Conservation (phyloP, 2,113 vertebrate genomes). For the Bubo bubo region DNA sequence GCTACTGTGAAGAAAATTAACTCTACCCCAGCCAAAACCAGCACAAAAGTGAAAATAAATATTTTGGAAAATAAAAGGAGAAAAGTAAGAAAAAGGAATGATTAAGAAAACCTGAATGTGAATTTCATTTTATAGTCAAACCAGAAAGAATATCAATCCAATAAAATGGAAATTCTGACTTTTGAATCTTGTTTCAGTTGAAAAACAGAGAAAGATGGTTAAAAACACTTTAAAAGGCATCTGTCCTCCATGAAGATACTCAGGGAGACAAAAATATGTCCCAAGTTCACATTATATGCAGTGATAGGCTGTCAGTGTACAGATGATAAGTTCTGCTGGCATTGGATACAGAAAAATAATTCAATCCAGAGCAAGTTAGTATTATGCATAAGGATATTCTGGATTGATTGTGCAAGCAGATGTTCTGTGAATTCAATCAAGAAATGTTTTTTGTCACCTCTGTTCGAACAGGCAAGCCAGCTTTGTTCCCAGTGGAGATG, state of each 20-base stretch:
- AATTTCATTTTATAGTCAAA: background rate
- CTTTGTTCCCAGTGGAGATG: slow-evolving; percentile 23
- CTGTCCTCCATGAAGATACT: background rate
- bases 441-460: slow-evolving; percentile 19
- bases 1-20: background rate
- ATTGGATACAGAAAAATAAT: background rate
- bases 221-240: background rate
- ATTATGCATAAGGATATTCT: slow-evolving; percentile 8
- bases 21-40: background rate
- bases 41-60: background rate
- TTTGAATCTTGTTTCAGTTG: background rate
- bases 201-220: background rate
- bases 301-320: background rate
- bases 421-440: slow-evolving; percentile 41
- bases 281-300: background rate
- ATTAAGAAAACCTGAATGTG: background rate
- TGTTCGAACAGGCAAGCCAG: slow-evolving; percentile 24
- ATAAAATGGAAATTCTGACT: background rate
- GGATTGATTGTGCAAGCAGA: slow-evolving; percentile 48
- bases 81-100: background rate
- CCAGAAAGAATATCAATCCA: background rate
- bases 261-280: background rate
- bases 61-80: background rate
- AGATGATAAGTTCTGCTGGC: background rate
- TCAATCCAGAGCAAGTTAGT: background rate